These are phyloP conservation scores for Apogon hyalosoma DNA, from an alignment of 2,797 vertebrate species.

Conservation along the genomic window DNA sequence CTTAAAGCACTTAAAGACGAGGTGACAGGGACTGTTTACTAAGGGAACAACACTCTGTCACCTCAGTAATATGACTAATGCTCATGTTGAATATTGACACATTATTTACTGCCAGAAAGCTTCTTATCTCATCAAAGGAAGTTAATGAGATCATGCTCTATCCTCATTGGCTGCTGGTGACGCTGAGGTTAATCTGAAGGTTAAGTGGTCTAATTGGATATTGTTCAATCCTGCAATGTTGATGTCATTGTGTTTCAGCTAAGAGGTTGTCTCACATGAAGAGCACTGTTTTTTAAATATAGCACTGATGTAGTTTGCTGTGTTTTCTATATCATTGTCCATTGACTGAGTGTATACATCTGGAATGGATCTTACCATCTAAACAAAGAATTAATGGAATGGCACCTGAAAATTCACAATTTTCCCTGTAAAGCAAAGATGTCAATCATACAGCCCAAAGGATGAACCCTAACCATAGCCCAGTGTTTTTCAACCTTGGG, in stretches of 20 bases:
- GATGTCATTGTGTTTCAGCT: conserved; percentile 33
- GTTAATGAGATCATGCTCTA: conserved; percentile 55
- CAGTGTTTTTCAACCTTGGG: no score
- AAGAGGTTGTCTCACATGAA: conserved; percentile 52
- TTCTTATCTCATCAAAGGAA: conserved; percentile 48
- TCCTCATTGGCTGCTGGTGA: conserved; percentile 34
- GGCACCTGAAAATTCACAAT: no score
- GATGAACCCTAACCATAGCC: no score
- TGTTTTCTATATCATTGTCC: background rate
- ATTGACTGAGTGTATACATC: no score
- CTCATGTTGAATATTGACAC: conserved; percentile 41
- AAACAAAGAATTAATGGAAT: no score
- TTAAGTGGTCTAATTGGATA: conserved; percentile 60
- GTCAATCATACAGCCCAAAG: no score
- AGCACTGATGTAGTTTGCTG: conserved; percentile 34
- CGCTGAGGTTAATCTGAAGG: conserved; percentile 58
- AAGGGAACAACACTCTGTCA: conserved; percentile 10
- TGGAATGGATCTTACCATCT: no score
- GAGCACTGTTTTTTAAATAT: conserved; percentile 42
- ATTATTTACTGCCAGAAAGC: conserved; percentile 39
- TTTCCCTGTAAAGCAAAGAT: no score
- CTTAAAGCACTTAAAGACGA: conserved; percentile 3
- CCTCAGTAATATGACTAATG: conserved; percentile 21
- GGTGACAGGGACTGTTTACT: background rate
- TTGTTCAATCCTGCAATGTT: conserved; percentile 44